Evolutionary conservation across 2,888 invertebrate species (phyloP).

Genomic region (Endomychus coccineus): DNA sequence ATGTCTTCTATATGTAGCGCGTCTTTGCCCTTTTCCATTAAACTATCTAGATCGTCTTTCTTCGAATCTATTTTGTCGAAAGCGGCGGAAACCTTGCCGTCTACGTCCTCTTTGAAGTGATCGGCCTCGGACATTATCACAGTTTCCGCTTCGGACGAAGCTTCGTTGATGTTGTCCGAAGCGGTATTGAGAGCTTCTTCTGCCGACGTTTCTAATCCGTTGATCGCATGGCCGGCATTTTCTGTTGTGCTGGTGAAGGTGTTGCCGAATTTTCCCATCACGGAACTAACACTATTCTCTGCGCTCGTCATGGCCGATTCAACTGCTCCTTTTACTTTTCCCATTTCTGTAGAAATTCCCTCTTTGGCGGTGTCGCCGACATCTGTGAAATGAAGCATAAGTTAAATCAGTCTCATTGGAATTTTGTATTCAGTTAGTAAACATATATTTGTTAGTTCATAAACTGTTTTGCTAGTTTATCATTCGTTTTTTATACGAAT

Average conservation of each 20-base stretch:
- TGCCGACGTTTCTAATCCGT: constrained; percentile 25
- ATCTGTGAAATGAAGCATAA: no score
- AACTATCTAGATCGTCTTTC: neutral
- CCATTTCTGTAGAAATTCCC: constrained; percentile 32
- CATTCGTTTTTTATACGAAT: no score
- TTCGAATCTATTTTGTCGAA: constrained; percentile 1
- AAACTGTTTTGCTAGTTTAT: no score
- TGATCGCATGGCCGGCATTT: constrained; percentile 25
- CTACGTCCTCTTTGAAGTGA: constrained; percentile 24
- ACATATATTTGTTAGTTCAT: no score
- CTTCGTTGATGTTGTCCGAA: constrained; percentile 31
- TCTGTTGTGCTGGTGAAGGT: constrained; percentile 32
- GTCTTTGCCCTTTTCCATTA: constrained; percentile 23
- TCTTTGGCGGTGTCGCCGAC: constrained; percentile 35
- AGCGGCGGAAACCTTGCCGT: neutral
- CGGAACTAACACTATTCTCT: constrained; percentile 35
- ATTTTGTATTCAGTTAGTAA: no score
- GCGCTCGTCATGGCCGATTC: constrained; percentile 35
- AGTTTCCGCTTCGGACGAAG: constrained; percentile 38
- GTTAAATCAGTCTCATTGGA: no score
- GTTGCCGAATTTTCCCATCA: constrained; percentile 37
- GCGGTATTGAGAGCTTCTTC: constrained; percentile 30
- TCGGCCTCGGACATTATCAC: constrained; percentile 35
- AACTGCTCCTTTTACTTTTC: constrained; percentile 37
- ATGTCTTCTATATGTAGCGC: constrained; percentile 30